Evolutionary conservation across 2,797 vertebrate genomes (phyloP).

Genomic region (Etheostoma nigrum): DNA sequence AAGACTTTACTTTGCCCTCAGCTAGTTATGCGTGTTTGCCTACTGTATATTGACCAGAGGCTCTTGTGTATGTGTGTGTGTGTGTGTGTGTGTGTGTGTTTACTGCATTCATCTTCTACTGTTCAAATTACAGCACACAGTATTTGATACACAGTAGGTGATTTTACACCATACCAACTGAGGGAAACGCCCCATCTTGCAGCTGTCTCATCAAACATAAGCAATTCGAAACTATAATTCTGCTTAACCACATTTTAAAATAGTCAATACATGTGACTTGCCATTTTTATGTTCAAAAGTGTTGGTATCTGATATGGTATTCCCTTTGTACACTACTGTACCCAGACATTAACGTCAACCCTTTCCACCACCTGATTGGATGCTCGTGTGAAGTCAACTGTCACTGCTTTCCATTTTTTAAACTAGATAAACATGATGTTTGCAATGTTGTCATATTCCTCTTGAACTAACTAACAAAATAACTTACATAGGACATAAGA

Average conservation of each 20-base stretch:
- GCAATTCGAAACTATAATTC: neutral
- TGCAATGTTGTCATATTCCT: too few relatives aligned
- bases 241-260: neutral
- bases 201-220: neutral
- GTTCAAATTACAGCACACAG: slow-evolving; percentile 11
- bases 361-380: too few relatives aligned
- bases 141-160: neutral
- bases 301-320: too few relatives aligned
- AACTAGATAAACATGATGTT: too few relatives aligned
- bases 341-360: too few relatives aligned
- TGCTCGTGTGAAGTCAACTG: too few relatives aligned
- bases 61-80: slow-evolving; percentile 1
- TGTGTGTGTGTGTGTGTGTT: slow-evolving; percentile 12
- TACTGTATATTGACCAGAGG: slow-evolving; percentile 44
- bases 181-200: neutral
- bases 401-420: too few relatives aligned
- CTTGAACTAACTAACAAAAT: too few relatives aligned
- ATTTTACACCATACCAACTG: neutral
- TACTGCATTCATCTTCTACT: neutral
- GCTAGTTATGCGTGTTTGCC: slow-evolving; percentile 35
- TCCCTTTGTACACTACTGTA: too few relatives aligned
- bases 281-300: too few relatives aligned
- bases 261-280: neutral
- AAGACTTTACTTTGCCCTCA: slow-evolving; percentile 34
- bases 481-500: too few relatives aligned